Percentiles rank a stretch among this genome's conserved stretches.
phyloP scores from a whole-genome alignment of 2,888 invertebrate species.

The Stenolophus ochropezus region DNA sequence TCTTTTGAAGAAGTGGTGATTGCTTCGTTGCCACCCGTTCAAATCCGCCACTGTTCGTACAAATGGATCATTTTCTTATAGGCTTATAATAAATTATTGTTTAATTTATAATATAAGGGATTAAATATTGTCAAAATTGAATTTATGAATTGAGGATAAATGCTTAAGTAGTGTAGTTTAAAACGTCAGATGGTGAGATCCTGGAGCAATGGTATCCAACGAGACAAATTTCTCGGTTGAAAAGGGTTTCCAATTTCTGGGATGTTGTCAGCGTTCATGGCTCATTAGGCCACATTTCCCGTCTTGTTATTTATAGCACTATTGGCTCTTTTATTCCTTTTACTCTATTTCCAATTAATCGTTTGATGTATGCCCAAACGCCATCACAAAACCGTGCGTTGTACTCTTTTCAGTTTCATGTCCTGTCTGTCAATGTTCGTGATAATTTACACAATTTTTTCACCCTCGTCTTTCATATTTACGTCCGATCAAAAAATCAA shows the following conservation, averaged over 20 bases:
- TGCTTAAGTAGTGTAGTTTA: too few relatives aligned
- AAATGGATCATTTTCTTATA: too few relatives aligned
- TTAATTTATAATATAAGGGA: too few relatives aligned
- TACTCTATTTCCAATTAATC: neutral
- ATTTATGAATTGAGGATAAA: too few relatives aligned
- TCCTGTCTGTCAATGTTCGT: neutral
- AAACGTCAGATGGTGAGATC: too few relatives aligned
- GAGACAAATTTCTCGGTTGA: neutral
- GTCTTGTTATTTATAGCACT: neutral
- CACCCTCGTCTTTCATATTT: neutral
- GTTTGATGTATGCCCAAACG: too few relatives aligned
- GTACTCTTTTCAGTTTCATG: constrained; percentile 22
- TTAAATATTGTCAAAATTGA: too few relatives aligned
- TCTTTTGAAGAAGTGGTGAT: too few relatives aligned
- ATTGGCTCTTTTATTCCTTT: neutral
- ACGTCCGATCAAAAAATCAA: constrained; percentile 22
- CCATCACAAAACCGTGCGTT: too few relatives aligned
- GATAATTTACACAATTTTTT: constrained; percentile 22
- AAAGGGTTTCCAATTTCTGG: neutral
- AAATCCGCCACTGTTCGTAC: too few relatives aligned
- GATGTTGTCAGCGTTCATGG: neutral
- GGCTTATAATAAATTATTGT: too few relatives aligned
- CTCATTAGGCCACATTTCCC: neutral
- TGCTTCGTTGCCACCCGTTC: too few relatives aligned
- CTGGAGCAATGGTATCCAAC: neutral